Percentiles rank a stretch among this genome's conserved stretches.
Evolutionary conservation across 2,888 invertebrate genomes (phyloP).

Genomic region (Nycteola revayana): DNA sequence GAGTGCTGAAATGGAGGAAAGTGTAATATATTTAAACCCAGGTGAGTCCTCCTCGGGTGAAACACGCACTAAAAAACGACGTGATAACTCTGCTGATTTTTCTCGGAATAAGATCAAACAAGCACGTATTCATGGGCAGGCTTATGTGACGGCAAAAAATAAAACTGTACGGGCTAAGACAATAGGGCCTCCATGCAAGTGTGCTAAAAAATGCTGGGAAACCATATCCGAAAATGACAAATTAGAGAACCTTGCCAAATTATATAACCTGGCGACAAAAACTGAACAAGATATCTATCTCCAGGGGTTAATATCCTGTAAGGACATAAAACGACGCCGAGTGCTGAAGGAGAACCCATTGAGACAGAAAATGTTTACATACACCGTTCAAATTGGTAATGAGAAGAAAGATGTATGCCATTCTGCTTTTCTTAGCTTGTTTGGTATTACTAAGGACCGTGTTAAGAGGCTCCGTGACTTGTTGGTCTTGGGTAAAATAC

Average conservation of each 20-base stretch:
- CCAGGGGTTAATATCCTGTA: slow-evolving; percentile 2
- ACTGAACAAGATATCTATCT: slow-evolving; percentile 1
- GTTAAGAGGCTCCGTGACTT: slow-evolving; percentile 9
- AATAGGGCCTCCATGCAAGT: too few relatives aligned
- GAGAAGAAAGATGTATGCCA: slow-evolving; percentile 6
- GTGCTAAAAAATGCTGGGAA: too few relatives aligned
- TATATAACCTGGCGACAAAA: slow-evolving; percentile 1
- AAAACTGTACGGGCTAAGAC: too few relatives aligned
- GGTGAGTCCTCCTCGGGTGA: too few relatives aligned
- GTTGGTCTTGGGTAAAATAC: slow-evolving; percentile 10
- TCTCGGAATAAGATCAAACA: too few relatives aligned
- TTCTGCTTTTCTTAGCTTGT: slow-evolving; percentile 6
- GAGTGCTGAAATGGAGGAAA: too few relatives aligned
- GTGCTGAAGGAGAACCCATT: slow-evolving; percentile 2
- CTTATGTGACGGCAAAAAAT: too few relatives aligned
- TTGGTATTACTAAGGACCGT: slow-evolving; percentile 8
- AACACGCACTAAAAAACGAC: too few relatives aligned
- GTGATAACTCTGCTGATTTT: too few relatives aligned
- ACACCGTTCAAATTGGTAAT: slow-evolving; percentile 9
- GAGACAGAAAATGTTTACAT: slow-evolving; percentile 6
- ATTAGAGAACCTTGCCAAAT: slow-evolving; percentile 2
- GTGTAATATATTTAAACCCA: too few relatives aligned
- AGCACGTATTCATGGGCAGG: too few relatives aligned
- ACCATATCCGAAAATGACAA: too few relatives aligned
- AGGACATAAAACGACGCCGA: slow-evolving; percentile 2